phyloP scores from a whole-genome alignment of 2,113 vertebrate species.

The Balaeniceps rex region DNA sequence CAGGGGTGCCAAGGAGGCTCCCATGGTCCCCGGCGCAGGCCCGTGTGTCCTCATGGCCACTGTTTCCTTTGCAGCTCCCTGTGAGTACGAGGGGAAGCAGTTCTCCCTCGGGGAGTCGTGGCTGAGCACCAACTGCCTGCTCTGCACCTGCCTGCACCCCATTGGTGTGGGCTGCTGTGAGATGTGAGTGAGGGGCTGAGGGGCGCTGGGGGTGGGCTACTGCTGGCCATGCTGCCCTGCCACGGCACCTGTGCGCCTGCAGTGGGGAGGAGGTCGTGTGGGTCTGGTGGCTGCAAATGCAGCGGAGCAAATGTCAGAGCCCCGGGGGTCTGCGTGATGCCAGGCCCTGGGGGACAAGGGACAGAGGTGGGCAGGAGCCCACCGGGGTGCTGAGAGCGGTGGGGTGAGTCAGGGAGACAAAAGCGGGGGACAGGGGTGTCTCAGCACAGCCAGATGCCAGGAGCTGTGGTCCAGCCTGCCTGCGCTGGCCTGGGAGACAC shows the following conservation, averaged over 20 bases:
- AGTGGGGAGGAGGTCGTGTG: fast-evolving
- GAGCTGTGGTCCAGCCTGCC: neutral
- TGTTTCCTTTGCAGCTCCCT: constrained; percentile 75
- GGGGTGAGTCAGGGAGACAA: neutral
- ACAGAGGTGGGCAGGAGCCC: neutral
- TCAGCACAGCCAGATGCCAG: neutral
- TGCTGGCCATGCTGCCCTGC: neutral
- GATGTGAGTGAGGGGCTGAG: constrained; percentile 76
- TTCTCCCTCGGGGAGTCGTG: constrained; percentile 87
- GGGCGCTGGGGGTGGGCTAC: neutral
- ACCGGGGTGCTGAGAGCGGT: neutral
- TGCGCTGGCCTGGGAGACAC: neutral
- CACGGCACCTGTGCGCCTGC: neutral
- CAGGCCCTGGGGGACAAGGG: neutral
- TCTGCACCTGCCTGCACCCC: constrained; percentile 92
- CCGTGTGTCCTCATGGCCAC: neutral
- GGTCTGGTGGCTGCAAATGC: neutral
- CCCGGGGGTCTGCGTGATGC: fast-evolving
- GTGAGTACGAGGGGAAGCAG: constrained; percentile 78
- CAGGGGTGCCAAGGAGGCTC: neutral
- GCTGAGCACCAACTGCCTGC: constrained; percentile 87
- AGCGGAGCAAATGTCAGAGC: neutral
- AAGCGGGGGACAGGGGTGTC: fast-evolving
- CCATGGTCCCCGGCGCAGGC: fast-evolving
- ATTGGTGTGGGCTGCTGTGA: constrained; percentile 93